Base-by-base conservation (phyloP, 92 coral and sea anemone genomes). In the Epizoanthus stellaris region DNA sequence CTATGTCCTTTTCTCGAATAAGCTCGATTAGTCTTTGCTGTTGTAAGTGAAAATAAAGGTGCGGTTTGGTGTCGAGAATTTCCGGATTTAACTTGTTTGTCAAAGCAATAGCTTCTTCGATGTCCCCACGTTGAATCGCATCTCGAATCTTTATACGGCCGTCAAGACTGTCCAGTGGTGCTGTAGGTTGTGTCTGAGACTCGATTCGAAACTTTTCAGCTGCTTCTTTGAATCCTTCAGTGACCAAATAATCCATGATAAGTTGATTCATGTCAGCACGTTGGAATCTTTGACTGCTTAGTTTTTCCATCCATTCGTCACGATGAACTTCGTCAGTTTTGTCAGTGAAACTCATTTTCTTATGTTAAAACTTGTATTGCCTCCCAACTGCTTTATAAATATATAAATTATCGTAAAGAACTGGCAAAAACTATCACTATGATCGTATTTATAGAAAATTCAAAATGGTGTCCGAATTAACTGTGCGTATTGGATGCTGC, bases 141-240 rank as follows among this genome's bases (percentile, higher is more conserved):
- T 95, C 99, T 74, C 99, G 83, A 67, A 97, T 95, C 81, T 95
- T 93, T 10, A 97, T 97, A 73, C 99, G 91, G 80, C 93, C 98
- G 70, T 97, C 99, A 76, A 97, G 89, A 57, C 92, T 93, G 68
- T 92, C 98, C 43, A 95, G 82, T 8, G 99, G 97, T 65, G 91
- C 94, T 69, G 94, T 90, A 15, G 98, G 93, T 49, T 97, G 99
- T 20, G 98, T 92, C 43, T 96, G 96, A 19, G 99, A 93, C 75
- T 97, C 99, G 45, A 97, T 89, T 89, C 92, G 93, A 89, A 97
- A 97, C 75, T 97, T 97, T 71, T 95, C 99, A 13, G 99, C 99
- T 10, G 99, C 99, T 75, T 97, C 98, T 88, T 97, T 97, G 80
- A 95, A 97, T 72, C 99, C 99, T 85, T 97, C 99, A 2, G 99